Evolutionary conservation across 2,888 invertebrate genomes (phyloP).

Genomic region (Leucania comma): DNA sequence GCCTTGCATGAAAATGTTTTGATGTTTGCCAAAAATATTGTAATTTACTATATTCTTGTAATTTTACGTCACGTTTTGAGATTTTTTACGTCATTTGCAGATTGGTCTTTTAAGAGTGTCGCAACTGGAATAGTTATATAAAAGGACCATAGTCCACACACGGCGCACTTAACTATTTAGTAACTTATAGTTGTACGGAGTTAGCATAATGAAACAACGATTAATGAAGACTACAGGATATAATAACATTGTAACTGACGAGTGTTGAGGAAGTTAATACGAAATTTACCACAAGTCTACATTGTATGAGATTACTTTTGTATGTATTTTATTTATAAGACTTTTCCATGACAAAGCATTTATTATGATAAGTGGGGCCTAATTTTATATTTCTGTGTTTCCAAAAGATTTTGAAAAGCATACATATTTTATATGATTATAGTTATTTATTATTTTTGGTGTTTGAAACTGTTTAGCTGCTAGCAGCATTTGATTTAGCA

Average conservation of each 20-base stretch:
- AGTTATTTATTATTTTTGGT: slow-evolving; percentile 69
- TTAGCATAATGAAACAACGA: slow-evolving; percentile 86
- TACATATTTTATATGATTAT: slow-evolving; percentile 71
- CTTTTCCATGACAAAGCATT: slow-evolving; percentile 88
- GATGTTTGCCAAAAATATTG: slow-evolving; percentile 63
- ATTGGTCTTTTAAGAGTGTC: slow-evolving; percentile 90
- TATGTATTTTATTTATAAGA: slow-evolving; percentile 81
- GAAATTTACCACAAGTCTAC: slow-evolving; percentile 63
- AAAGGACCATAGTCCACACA: slow-evolving; percentile 71
- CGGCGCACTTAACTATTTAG: slow-evolving; percentile 73
- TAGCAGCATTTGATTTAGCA: slow-evolving; percentile 72
- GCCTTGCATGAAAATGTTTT: slow-evolving; percentile 54
- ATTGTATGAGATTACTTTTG: slow-evolving; percentile 76
- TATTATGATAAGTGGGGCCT: slow-evolving; percentile 87
- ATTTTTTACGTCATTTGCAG: slow-evolving; percentile 82
- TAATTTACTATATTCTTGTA: slow-evolving; percentile 58
- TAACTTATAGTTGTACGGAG: slow-evolving; percentile 73
- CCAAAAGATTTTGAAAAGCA: slow-evolving; percentile 71
- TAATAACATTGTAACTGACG: slow-evolving; percentile 65
- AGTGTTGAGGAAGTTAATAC: slow-evolving; percentile 65
- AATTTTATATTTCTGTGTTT: slow-evolving; percentile 81
- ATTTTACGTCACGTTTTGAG: slow-evolving; percentile 60
- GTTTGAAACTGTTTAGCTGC: slow-evolving; percentile 63
- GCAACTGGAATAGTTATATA: slow-evolving; percentile 87
- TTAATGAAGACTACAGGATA: slow-evolving; percentile 82